These are phyloP conservation scores for Erethizon dorsatum DNA, from an alignment of 2,797 vertebrate species.

Conservation along the genomic window DNA sequence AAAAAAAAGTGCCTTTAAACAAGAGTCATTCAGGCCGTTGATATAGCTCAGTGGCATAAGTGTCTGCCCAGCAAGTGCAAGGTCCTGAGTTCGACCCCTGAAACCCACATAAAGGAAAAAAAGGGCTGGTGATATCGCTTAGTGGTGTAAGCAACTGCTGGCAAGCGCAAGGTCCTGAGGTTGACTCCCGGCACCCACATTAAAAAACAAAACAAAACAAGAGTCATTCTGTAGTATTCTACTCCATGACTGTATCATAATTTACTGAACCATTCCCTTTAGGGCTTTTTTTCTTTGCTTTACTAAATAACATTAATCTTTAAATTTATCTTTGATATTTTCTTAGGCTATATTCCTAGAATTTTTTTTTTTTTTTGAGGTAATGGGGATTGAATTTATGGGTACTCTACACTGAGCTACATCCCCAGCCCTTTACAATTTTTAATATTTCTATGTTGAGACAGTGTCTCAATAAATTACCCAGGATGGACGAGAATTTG, in stretches of 20 bases:
- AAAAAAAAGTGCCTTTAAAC: background rate
- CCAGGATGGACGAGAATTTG: background rate
- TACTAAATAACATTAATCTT: background rate
- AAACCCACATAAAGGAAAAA: too few species aligned
- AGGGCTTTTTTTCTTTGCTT: background rate
- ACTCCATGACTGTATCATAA: background rate
- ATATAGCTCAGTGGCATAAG: too few species aligned
- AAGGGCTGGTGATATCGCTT: too few species aligned
- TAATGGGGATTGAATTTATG: background rate
- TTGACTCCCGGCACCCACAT: too few species aligned
- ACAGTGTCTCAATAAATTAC: background rate
- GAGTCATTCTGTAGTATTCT: background rate
- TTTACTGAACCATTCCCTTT: background rate
- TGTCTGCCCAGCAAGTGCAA: too few species aligned
- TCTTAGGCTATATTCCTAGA: constrained; percentile 16
- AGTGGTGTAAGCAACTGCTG: too few species aligned
- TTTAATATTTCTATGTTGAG: background rate
- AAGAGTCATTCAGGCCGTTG: background rate
- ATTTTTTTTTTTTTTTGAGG: background rate
- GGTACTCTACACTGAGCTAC: background rate
- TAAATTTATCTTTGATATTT: constrained; percentile 32
- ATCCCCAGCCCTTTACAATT: background rate
- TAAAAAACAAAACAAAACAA: background rate
- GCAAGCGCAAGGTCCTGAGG: too few species aligned
- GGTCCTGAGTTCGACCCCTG: too few species aligned